Evolutionary conservation across 2,888 invertebrate species (phyloP), one percentile per base, ranked within the genome.

Genomic region (Philereme transversata): DNA sequence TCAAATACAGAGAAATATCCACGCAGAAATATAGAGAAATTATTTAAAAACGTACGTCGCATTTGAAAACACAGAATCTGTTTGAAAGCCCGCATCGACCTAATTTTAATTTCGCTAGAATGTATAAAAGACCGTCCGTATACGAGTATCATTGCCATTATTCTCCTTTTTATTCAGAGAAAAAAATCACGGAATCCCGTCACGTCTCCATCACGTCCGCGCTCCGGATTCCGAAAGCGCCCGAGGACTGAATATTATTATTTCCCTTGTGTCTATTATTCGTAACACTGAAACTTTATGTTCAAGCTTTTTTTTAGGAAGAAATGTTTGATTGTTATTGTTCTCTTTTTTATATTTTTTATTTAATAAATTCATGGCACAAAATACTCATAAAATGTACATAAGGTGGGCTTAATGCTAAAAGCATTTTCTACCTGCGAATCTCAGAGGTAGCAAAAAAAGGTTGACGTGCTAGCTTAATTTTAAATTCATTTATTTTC

Each of bases 131-230:
- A 46, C 34, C 41, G 47, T 35, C 33, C 45, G 53, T 45, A 40
- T 43, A 34, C 41, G 41, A 7, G 46, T 51, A 49, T 56, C 49
- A 38, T 47, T 51, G 51, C 36, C 38, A 53, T 57, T 60, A 53
- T 60, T 64, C 69, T 67, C 70, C 61, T 72, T 75, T 71, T 64
- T 68, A 68, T 69, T 69, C 64, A 51, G 63, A 60, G 65, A 70
- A 71, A 70, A 65, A 71, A 71, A 71, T 69, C 69, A 57, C 57
- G 60, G 57, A 59, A 46, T 51, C 62, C 53, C 46, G 64, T 63
- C 71, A 64, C 67, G 66, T 51, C 43, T 11, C 45, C 62, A 59
- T 63, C 63, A 64, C 64, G 70, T 71, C 60, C 64, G 58, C 62
- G 55, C 52, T 54, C 51, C 46, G 68, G 62, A 60, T 64, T 63